Percentiles rank a stretch among this genome's conserved stretches.
Conservation (phyloP, 2,888 invertebrate species). For the Agrochola macilenta region DNA sequence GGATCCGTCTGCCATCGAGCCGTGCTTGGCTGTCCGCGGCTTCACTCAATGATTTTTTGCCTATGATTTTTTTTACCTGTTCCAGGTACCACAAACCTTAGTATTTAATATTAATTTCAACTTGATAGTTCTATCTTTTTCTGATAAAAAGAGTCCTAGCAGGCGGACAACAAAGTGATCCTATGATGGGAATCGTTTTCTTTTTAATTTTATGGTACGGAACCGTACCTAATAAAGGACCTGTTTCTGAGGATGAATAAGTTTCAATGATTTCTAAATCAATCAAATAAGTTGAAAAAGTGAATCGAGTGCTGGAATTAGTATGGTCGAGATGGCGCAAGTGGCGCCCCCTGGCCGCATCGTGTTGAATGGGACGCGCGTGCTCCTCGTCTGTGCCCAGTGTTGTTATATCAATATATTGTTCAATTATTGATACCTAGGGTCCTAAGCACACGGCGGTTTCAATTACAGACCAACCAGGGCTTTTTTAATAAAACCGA, state of each 20-base stretch:
- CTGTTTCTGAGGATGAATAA: too few relatives aligned
- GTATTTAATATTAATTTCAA: background rate
- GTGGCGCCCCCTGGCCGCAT: background rate
- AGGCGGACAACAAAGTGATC: background rate
- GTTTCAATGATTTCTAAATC: too few relatives aligned
- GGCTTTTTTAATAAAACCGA: background rate
- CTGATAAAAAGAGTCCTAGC: background rate
- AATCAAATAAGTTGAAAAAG: too few relatives aligned
- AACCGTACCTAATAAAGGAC: background rate
- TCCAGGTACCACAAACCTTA: background rate
- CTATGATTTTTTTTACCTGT: background rate
- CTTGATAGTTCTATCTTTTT: background rate
- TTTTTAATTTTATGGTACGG: background rate
- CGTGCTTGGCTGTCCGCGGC: too few relatives aligned
- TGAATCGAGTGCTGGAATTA: background rate
- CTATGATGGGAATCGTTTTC: background rate
- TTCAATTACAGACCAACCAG: background rate
- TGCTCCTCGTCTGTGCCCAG: background rate
- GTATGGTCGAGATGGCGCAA: background rate
- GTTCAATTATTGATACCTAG: background rate
- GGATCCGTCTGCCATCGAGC: too few relatives aligned
- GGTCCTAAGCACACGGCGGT: background rate
- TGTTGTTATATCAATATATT: constrained; percentile 2
- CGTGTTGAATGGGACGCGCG: background rate
- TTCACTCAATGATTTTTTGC: too few relatives aligned